Conservation (phyloP, 1,140 invertebrate species). For the Hypsibius dujardini region DNA sequence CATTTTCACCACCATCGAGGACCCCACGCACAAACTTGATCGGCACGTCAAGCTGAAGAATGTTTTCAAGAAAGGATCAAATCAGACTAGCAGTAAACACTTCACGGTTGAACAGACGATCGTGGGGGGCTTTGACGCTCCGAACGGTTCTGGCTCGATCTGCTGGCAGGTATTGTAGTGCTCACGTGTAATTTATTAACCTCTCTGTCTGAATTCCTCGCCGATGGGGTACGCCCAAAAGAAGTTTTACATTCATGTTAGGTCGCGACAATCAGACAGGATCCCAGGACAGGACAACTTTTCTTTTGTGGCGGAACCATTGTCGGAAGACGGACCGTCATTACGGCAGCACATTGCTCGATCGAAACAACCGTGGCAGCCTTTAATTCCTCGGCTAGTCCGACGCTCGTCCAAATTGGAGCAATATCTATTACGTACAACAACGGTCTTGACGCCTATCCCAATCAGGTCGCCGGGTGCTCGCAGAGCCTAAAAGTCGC, state of each 20-base stretch:
- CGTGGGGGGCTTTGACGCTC: neutral
- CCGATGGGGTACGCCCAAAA: too few species aligned
- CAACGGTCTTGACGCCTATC: neutral
- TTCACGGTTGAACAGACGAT: neutral
- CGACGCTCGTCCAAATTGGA: neutral
- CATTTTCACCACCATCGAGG: too few species aligned
- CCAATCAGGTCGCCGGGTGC: neutral
- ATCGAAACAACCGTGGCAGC: neutral
- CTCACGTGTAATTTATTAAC: too few species aligned
- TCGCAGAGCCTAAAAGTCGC: neutral
- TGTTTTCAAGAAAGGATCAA: too few species aligned
- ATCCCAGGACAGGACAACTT: neutral
- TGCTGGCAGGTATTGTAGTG: too few species aligned
- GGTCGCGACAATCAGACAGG: too few species aligned
- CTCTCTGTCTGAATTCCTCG: too few species aligned
- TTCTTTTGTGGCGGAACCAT: neutral
- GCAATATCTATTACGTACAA: neutral
- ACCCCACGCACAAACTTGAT: too few species aligned
- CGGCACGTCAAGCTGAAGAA: too few species aligned
- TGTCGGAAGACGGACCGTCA: neutral
- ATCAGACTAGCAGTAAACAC: neutral
- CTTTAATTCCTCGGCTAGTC: neutral
- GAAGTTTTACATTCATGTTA: too few species aligned
- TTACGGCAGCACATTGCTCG: slow-evolving; percentile 1
- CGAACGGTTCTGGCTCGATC: neutral